Conservation (phyloP, 1,140 invertebrate genomes). For the Nasonia vitripennis region DNA sequence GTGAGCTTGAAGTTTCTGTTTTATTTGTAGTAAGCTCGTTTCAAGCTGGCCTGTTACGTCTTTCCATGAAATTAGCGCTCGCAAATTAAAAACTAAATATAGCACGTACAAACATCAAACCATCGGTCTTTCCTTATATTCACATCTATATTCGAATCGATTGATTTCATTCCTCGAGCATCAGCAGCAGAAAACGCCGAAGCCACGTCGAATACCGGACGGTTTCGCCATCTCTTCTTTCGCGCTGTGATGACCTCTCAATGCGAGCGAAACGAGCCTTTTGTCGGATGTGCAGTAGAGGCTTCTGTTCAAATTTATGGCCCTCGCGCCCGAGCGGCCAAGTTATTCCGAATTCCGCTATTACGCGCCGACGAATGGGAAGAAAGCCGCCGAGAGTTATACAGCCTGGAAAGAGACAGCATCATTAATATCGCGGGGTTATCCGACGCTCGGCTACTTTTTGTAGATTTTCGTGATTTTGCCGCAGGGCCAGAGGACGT, state of each 20-base stretch:
- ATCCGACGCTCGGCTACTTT: neutral
- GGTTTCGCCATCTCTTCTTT: neutral
- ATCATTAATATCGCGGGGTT: conserved; percentile 12
- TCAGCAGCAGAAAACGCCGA: neutral
- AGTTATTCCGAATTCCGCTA: conserved; percentile 37
- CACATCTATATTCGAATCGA: neutral
- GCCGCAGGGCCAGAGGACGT: neutral
- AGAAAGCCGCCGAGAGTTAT: conserved; percentile 14
- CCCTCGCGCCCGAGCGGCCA: neutral
- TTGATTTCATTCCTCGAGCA: neutral
- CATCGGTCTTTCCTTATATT: neutral
- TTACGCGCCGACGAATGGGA: conserved; percentile 22
- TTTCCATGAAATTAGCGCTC: too few relatives aligned
- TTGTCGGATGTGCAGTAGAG: conserved; percentile 24
- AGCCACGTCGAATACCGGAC: neutral
- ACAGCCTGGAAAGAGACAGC: neutral
- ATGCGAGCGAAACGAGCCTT: conserved; percentile 15
- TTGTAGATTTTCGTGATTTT: neutral
- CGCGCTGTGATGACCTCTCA: neutral
- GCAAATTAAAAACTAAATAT: too few relatives aligned
- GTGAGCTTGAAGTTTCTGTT: neutral
- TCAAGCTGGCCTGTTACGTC: too few relatives aligned
- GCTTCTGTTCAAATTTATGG: conserved; percentile 23
- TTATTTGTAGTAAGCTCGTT: too few relatives aligned
- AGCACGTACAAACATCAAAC: neutral